phyloP scores from a whole-genome alignment of 2,888 invertebrate genomes.

The Lycaena phlaeas region DNA sequence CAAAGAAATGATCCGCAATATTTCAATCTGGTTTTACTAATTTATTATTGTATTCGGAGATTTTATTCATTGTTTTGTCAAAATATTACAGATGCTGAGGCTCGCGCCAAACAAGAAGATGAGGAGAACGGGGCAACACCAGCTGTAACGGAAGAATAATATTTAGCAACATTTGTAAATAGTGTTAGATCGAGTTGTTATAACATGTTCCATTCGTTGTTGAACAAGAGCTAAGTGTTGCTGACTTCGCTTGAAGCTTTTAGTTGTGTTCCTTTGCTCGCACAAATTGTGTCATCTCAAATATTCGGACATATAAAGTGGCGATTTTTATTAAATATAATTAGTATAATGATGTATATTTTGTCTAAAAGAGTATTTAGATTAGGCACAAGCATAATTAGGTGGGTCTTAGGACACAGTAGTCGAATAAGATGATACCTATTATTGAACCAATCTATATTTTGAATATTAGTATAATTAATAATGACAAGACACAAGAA shows the following conservation, averaged over 20 bases:
- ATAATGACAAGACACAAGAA: no score
- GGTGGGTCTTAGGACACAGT: no score
- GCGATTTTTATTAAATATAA: constrained; percentile 6
- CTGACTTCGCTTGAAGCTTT: constrained; percentile 15
- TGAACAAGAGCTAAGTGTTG: constrained; percentile 45
- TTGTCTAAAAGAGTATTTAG: neutral
- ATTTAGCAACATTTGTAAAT: constrained; percentile 69
- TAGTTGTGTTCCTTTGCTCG: constrained; percentile 13
- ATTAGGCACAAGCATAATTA: no score
- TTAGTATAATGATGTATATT: neutral
- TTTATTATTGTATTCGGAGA: no score
- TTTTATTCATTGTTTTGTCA: no score
- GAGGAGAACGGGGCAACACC: constrained; percentile 42
- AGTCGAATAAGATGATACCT: no score
- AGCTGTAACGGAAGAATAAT: constrained; percentile 61
- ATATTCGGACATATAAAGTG: neutral
- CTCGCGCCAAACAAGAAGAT: constrained; percentile 63
- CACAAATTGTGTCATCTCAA: constrained; percentile 6
- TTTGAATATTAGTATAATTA: no score
- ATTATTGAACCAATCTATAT: no score
- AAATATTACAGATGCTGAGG: constrained; percentile 64
- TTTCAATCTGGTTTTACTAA: no score
- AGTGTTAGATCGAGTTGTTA: constrained; percentile 57
- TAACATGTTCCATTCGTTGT: constrained; percentile 51
- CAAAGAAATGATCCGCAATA: no score